Base-by-base conservation (phyloP, 2,797 vertebrate species). In the Peromyscus aztecus region DNA sequence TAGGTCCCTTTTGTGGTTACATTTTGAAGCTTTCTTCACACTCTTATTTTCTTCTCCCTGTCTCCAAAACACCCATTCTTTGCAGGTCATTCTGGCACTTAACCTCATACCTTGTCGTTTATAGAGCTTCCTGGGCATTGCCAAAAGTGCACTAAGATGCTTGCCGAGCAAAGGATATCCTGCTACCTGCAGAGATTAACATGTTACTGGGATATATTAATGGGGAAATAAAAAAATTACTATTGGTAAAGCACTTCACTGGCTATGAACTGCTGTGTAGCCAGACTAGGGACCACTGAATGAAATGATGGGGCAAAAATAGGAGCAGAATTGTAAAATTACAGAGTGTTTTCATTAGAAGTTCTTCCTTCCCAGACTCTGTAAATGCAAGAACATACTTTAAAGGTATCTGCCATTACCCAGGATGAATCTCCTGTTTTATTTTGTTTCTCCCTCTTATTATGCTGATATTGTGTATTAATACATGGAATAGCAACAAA, bases 371-470 rank as follows among this genome's bases (percentile, higher is more conserved):
- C 23, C 8, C 9, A 81, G 59, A 55, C 29, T 94, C 14, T 90
- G 12, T 9, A 73, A 73, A 19, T 23, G 24, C 4, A 40, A 78
- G 19, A 90, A n/a, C 46, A 10, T 34, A 69, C 43, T 89, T 67
- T 65, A 90, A 67, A 63, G 1, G 8, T 34, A 40, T 4, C 37
- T n/a, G 63, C 23, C 29, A 43, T 4, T 24, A 77, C 2, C 34
- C 24, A 88, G 27, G 40, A 6, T 0, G 63, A 81, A 34, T 37
- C 57, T 67, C 21, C 6, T 37, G 43, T 76, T 85, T 71, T 67
- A 17, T 59, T 94, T 92, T 37, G 13, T 84, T 90, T 71, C 57
- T 85, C 43, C 49, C 87, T 92, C 65, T 10, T 71, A 24, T 87
- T 71, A 34, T 14, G 75, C 16, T 69, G 55, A 40, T 71, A 92